A percentile compares a stretch with the other conserved stretches of the same genome.
These are phyloP conservation scores for Dysdera silvatica DNA, from an alignment of 1,140 invertebrate genomes.

Conservation along the genomic window DNA sequence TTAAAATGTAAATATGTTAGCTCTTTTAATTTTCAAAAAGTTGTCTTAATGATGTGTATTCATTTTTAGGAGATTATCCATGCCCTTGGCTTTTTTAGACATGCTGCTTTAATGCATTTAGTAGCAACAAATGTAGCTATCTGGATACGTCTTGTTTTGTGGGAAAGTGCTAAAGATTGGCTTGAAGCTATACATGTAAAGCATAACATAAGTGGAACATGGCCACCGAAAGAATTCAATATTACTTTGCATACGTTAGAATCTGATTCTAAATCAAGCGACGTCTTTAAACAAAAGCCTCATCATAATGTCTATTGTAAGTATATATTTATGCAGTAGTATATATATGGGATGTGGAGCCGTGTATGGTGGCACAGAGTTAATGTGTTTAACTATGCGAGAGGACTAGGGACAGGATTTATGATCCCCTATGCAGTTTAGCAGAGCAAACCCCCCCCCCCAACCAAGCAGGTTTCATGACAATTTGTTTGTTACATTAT, in stretches of 20 bases:
- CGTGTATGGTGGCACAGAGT: too few species aligned
- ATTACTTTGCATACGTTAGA: slow-evolving; percentile 26
- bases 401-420: too few species aligned
- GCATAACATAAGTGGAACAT: slow-evolving; percentile 19
- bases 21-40: background rate
- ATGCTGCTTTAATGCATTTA: slow-evolving; percentile 54
- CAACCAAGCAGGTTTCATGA: too few species aligned
- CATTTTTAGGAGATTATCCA: slow-evolving; percentile 32
- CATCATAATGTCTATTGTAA: slow-evolving; percentile 18
- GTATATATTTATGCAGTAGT: background rate
- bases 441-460: too few species aligned
- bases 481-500: too few species aligned
- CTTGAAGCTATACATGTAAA: slow-evolving; percentile 33
- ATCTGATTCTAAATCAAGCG: slow-evolving; percentile 4
- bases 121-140: slow-evolving; percentile 55
- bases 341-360: too few species aligned
- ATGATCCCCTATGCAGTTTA: too few species aligned
- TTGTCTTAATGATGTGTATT: background rate
- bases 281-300: slow-evolving; percentile 4
- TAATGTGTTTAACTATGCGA: too few species aligned
- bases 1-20: background rate
- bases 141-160: slow-evolving; percentile 54
- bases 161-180: slow-evolving; percentile 48
- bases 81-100: slow-evolving; percentile 36
- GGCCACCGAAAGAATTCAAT: slow-evolving; percentile 12